phyloP scores from a whole-genome alignment of 2,113 vertebrate genomes.

The Shinisaurus crocodilurus region DNA sequence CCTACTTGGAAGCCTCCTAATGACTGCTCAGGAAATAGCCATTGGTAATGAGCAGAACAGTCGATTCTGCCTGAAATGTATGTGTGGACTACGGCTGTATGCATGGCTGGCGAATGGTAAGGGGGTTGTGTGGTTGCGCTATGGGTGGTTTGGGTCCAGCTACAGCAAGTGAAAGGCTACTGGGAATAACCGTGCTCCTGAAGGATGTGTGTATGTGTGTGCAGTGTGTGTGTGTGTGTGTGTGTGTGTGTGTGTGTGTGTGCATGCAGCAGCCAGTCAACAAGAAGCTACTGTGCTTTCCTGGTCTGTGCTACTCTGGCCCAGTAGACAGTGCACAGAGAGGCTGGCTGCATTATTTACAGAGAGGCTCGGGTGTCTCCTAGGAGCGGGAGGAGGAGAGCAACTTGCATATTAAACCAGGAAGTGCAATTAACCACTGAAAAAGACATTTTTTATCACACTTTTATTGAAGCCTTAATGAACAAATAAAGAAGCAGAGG shows the following conservation, averaged over 20 bases:
- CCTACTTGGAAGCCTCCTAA: too few relatives aligned
- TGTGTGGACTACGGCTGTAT: neutral
- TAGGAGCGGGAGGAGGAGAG: constrained; percentile 9
- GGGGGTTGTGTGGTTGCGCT: neutral
- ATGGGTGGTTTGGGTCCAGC: neutral
- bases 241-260: too few relatives aligned
- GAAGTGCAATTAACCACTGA: constrained; percentile 70
- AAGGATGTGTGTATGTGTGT: too few relatives aligned
- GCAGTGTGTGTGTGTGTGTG: too few relatives aligned
- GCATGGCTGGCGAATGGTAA: too few relatives aligned
- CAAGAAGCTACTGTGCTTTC: fast-evolving
- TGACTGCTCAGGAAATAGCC: neutral
- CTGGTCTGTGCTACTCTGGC: neutral
- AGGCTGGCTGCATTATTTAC: constrained; percentile 50
- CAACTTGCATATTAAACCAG: constrained; percentile 61
- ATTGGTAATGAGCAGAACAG: neutral
- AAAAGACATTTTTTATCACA: constrained; percentile 72
- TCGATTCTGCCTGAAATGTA: neutral
- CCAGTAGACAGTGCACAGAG: neutral
- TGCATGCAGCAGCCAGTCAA: neutral
- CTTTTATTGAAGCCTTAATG: constrained; percentile 78
- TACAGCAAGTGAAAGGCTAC: neutral
- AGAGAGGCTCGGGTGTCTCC: constrained; percentile 31
- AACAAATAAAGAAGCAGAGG: constrained; percentile 77
- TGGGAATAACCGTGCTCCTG: fast-evolving